Evolutionary conservation across 2,113 vertebrate genomes (phyloP).

Genomic region (Rhabdomys dilectus): DNA sequence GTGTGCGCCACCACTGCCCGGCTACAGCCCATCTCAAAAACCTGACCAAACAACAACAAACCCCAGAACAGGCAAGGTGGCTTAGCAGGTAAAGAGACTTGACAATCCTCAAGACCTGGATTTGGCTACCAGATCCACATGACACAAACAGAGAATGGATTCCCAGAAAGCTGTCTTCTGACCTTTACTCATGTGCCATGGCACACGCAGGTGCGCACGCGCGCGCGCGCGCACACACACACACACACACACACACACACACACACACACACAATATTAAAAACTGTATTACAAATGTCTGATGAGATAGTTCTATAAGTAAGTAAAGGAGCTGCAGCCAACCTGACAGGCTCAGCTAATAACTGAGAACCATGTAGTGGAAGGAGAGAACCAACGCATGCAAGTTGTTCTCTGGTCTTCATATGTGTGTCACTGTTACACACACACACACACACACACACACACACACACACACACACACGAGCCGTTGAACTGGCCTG

Average conservation of each 20-base stretch:
- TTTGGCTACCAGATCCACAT: too few species aligned
- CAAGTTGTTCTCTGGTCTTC: background rate
- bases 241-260: background rate
- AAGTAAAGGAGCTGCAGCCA: background rate
- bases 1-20: too few species aligned
- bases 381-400: background rate
- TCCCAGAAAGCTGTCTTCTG: background rate
- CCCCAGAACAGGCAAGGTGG: background rate
- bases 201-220: background rate
- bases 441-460: too few species aligned
- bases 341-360: background rate
- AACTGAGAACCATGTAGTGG: background rate
- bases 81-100: background rate
- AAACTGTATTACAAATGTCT: background rate
- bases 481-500: background rate
- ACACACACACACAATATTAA: background rate
- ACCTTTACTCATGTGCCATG: background rate
- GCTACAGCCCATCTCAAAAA: background rate
- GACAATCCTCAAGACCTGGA: background rate
- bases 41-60: background rate
- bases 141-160: background rate
- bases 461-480: background rate
- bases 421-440: background rate
- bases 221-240: too few species aligned
- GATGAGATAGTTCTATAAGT: background rate